These are phyloP conservation scores for Mormyrops boulengeri DNA, from an alignment of 2,797 vertebrate genomes.

Conservation along the genomic window DNA sequence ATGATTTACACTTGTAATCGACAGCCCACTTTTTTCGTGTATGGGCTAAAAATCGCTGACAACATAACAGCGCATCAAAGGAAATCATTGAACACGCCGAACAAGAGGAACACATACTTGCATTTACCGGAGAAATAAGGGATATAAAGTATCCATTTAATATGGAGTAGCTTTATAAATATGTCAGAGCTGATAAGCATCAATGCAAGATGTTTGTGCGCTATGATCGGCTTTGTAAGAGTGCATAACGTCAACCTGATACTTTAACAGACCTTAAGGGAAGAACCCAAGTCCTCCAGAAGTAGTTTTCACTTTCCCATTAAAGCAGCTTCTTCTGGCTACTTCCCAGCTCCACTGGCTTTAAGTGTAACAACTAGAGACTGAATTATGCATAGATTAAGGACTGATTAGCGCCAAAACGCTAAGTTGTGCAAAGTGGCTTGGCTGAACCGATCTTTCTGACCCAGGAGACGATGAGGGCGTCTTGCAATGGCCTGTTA, in stretches of 20 bases:
- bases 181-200: neutral
- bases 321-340: neutral
- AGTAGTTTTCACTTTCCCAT: neutral
- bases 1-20: neutral
- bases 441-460: neutral
- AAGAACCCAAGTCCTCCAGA: neutral
- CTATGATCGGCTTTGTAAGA: neutral
- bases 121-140: neutral
- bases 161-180: neutral
- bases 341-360: neutral
- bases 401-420: neutral
- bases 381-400: neutral
- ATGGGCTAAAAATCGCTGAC: neutral
- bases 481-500: neutral
- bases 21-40: neutral
- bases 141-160: neutral
- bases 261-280: neutral
- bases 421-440: neutral
- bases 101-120: neutral
- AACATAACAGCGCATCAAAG: neutral
- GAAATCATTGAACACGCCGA: neutral
- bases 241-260: neutral
- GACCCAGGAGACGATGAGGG: neutral
- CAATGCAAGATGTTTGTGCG: neutral
- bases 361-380: neutral